A percentile compares a stretch with the other conserved stretches of the same genome.
These are phyloP conservation scores for Xestia c-nigrum DNA, from an alignment of 2,888 invertebrate genomes.

Conservation along the genomic window DNA sequence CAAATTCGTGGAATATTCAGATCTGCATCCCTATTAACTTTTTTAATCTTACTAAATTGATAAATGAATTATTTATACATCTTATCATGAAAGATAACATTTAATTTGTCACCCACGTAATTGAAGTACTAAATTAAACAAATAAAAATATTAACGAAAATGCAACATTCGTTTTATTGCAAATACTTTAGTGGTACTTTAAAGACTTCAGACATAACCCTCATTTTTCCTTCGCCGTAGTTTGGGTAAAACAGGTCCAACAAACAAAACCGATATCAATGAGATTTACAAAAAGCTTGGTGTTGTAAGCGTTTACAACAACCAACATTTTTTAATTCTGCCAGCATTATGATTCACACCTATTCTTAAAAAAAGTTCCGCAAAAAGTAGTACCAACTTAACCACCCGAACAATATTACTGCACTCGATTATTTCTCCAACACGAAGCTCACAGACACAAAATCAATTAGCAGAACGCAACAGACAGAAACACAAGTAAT, in stretches of 20 bases:
- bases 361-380: background rate
- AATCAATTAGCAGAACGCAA: conserved; percentile 48
- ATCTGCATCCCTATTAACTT: conserved; percentile 48
- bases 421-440: conserved; percentile 28
- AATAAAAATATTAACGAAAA: conserved; percentile 20
- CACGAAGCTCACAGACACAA: conserved; percentile 34
- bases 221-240: no score
- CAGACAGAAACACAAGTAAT: conserved; percentile 69
- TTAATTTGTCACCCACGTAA: conserved; percentile 9
- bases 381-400: conserved; percentile 3
- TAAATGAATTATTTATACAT: conserved; percentile 19
- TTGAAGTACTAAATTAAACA: conserved; percentile 10
- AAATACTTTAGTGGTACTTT: background rate
- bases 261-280: background rate
- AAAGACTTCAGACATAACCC: no score
- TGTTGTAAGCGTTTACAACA: background rate
- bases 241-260: no score
- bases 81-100: conserved; percentile 49
- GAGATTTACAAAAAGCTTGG: background rate
- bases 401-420: conserved; percentile 7
- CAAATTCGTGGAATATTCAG: conserved; percentile 41
- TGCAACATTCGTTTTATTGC: conserved; percentile 1
- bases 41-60: conserved; percentile 34
- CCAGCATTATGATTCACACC: background rate
- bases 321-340: background rate